A percentile compares a stretch with the other conserved stretches of the same genome.
These are phyloP conservation scores for Battus philenor DNA, from an alignment of 1,140 invertebrate species.

Conservation along the genomic window DNA sequence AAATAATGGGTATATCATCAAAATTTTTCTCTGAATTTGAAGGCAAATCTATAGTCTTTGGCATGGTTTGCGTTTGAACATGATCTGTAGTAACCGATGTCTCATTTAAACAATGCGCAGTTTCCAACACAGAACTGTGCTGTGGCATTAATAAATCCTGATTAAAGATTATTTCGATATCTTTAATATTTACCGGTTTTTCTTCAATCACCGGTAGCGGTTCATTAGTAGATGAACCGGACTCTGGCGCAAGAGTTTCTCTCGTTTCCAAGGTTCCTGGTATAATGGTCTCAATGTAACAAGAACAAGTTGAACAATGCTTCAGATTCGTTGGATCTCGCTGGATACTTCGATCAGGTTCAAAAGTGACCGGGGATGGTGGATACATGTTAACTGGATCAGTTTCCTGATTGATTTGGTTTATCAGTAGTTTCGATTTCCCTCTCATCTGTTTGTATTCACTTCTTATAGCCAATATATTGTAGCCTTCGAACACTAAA, in stretches of 20 bases:
- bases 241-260: background rate
- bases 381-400: background rate
- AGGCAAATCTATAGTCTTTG: background rate
- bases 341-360: background rate
- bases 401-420: background rate
- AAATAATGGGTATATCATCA: slow-evolving; percentile 22
- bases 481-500: slow-evolving; percentile 30
- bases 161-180: slow-evolving; percentile 18
- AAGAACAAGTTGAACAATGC: slow-evolving; percentile 23
- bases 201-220: background rate
- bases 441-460: slow-evolving; percentile 24
- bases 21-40: slow-evolving; percentile 5
- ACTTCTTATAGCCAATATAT: slow-evolving; percentile 28
- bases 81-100: background rate
- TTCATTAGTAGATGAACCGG: background rate
- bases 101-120: background rate
- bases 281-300: background rate
- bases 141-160: slow-evolving; percentile 8
- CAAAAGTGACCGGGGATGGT: background rate
- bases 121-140: slow-evolving; percentile 1
- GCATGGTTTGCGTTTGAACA: background rate
- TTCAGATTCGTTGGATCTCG: background rate
- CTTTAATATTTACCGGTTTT: slow-evolving; percentile 16
- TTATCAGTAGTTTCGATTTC: slow-evolving; percentile 23
- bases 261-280: background rate